phyloP scores from a whole-genome alignment of 2,797 vertebrate genomes.

The Delichon dasypus region DNA sequence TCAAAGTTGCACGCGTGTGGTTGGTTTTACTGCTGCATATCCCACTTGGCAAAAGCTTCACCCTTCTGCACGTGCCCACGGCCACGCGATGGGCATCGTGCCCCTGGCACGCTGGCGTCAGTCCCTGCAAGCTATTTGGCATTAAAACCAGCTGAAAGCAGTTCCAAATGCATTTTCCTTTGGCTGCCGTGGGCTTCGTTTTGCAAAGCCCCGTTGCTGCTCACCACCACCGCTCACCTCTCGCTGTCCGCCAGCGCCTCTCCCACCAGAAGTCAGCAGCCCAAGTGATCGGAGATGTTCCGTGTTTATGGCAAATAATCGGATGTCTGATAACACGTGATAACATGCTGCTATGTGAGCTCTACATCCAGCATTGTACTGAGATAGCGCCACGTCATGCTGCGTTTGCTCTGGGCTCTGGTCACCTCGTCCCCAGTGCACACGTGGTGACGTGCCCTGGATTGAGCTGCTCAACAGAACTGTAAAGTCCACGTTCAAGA shows the following conservation, averaged over 20 bases:
- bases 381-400: slow-evolving; percentile 57
- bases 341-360: slow-evolving; percentile 75
- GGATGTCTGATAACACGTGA: slow-evolving; percentile 42
- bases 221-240: slow-evolving; percentile 22
- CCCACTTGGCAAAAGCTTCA: slow-evolving; percentile 15
- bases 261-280: neutral
- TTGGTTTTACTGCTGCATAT: neutral
- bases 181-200: neutral
- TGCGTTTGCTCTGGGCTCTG: slow-evolving; percentile 46
- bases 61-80: neutral
- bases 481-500: slow-evolving; percentile 73
- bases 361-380: slow-evolving; percentile 43
- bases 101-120: neutral
- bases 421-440: neutral
- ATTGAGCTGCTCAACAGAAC: slow-evolving; percentile 2
- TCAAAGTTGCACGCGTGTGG: neutral
- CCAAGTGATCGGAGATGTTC: slow-evolving; percentile 37
- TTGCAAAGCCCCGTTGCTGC: neutral
- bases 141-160: slow-evolving; percentile 59
- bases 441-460: neutral
- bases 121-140: slow-evolving; percentile 59
- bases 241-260: neutral
- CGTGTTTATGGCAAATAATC: slow-evolving; percentile 35
- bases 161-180: neutral
- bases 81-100: accelerated